A percentile compares a stretch with the other conserved stretches of the same genome.
Conservation (phyloP, 2,888 invertebrate species). For the Caenorhabditis sp. region DNA sequence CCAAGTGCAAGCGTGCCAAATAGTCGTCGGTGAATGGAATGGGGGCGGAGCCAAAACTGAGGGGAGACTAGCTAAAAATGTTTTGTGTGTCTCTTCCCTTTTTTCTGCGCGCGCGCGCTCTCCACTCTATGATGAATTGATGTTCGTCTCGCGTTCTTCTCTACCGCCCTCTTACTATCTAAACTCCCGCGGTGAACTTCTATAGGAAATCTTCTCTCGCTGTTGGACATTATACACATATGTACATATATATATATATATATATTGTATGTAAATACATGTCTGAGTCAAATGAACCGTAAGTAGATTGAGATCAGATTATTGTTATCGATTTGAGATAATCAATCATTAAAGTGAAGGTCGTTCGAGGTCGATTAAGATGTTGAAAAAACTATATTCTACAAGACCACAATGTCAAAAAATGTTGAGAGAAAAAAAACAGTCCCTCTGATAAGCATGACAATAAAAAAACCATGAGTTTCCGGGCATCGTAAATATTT, state of each 20-base stretch:
- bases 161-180: neutral
- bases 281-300: neutral
- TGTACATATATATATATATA: neutral
- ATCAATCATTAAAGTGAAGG: neutral
- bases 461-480: neutral
- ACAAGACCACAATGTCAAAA: neutral
- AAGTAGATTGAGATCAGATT: neutral
- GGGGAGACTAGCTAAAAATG: neutral
- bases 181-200: neutral
- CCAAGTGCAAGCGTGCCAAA: slow-evolving; percentile 28
- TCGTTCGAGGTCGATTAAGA: neutral
- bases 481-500: neutral
- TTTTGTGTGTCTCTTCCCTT: neutral
- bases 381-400: too few species aligned
- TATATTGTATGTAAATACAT: neutral
- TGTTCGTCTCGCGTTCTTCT: neutral
- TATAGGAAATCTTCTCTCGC: too few species aligned
- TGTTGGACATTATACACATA: neutral
- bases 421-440: neutral
- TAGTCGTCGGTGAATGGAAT: slow-evolving; percentile 19
- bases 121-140: neutral
- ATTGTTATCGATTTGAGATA: neutral
- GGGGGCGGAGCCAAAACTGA: slow-evolving; percentile 23
- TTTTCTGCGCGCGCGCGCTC: neutral
- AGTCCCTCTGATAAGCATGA: neutral